Percentiles rank a stretch among this genome's conserved stretches.
phyloP scores from a whole-genome alignment of 64 coral and sea anemone species.

The Montipora capricornis region DNA sequence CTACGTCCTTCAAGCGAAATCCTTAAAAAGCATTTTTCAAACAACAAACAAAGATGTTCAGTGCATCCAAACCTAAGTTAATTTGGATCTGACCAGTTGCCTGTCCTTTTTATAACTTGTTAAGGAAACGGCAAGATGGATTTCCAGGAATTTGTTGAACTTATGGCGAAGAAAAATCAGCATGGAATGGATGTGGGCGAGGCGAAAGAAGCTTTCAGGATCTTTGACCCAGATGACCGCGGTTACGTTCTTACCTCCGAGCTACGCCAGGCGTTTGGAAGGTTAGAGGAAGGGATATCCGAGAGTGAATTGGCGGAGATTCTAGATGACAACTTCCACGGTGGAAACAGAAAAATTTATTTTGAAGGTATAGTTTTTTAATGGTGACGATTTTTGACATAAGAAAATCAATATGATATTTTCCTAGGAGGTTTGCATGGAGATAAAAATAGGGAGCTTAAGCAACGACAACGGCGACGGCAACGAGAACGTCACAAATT shows the following conservation, averaged over 20 bases:
- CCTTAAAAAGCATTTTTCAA: too few relatives aligned
- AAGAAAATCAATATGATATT: too few relatives aligned
- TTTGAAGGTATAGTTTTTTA: conserved; percentile 61
- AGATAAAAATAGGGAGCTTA: too few relatives aligned
- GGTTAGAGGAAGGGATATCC: conserved; percentile 67
- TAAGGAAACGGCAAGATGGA: conserved; percentile 78
- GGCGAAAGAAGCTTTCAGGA: conserved; percentile 70
- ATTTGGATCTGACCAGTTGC: background rate
- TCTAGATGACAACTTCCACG: conserved; percentile 68
- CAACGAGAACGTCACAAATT: too few relatives aligned
- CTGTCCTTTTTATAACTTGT: background rate
- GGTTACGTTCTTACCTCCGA: conserved; percentile 70
- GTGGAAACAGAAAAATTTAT: conserved; percentile 71
- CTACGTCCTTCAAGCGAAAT: too few relatives aligned
- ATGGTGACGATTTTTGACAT: too few relatives aligned
- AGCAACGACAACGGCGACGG: too few relatives aligned
- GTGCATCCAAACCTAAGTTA: too few relatives aligned
- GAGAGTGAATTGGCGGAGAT: conserved; percentile 72
- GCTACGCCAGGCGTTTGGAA: conserved; percentile 71
- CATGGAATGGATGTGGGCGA: conserved; percentile 55
- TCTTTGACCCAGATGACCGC: conserved; percentile 71
- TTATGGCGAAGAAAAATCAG: conserved; percentile 74
- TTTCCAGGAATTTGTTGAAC: conserved; percentile 68
- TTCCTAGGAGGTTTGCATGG: too few relatives aligned
- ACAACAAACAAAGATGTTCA: too few relatives aligned